These are phyloP conservation scores for Gymnopithys bicolor DNA, from an alignment of 2,797 vertebrate species.

Conservation along the genomic window DNA sequence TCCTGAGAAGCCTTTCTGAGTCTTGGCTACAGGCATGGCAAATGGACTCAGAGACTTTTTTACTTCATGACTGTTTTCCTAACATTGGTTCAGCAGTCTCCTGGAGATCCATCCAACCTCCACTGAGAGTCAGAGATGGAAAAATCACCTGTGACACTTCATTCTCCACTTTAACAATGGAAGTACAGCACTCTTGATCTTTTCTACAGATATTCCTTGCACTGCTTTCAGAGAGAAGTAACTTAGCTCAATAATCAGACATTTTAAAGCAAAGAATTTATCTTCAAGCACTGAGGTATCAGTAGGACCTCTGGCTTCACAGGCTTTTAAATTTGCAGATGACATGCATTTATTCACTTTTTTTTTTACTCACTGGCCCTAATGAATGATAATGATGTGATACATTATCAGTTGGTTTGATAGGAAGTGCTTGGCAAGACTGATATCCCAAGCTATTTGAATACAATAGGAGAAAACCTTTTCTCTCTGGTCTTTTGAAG, in stretches of 20 bases:
- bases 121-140: not conserved
- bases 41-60: not conserved
- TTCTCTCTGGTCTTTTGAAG: not conserved
- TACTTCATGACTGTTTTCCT: not conserved
- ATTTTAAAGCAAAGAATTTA: not conserved
- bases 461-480: not conserved
- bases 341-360: not conserved
- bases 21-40: not conserved
- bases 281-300: not conserved
- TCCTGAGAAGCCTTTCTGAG: not conserved
- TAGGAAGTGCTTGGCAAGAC: constrained; percentile 6
- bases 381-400: constrained; percentile 15
- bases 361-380: not conserved
- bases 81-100: not conserved
- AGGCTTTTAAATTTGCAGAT: not conserved
- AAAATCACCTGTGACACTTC: not conserved
- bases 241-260: not conserved
- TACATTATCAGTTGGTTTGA: constrained; percentile 15
- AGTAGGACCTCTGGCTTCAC: not conserved
- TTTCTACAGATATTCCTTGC: not conserved
- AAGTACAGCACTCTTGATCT: not conserved
- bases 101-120: not conserved
- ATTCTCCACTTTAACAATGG: fast-evolving
- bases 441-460: not conserved
- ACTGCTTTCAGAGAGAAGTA: not conserved